Evolutionary conservation across 2,113 vertebrate species (phyloP).

Genomic region (Sebastes schlegelii): DNA sequence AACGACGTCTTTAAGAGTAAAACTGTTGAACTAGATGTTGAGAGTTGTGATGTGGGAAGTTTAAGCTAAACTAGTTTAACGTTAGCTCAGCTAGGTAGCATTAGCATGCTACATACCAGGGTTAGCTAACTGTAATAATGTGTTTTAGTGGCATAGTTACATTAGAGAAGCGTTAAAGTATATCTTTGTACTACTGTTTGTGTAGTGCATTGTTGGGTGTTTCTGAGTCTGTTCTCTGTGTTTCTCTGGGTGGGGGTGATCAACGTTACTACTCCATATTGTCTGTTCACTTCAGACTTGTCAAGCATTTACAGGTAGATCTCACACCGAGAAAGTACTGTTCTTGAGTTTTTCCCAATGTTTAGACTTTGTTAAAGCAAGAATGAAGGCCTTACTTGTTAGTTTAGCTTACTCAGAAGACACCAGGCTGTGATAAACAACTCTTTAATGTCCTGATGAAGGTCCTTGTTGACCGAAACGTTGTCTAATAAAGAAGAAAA

Average conservation of each 20-base stretch:
- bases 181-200: constrained; percentile 3
- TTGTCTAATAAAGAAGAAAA: too few relatives aligned
- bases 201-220: constrained; percentile 20
- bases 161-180: not conserved
- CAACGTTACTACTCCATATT: constrained; percentile 41
- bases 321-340: not conserved
- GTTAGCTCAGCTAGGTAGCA: constrained; percentile 64
- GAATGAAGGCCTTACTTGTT: not conserved
- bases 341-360: not conserved
- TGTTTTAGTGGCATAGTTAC: not conserved
- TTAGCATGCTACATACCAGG: constrained; percentile 26
- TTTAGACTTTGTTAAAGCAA: not conserved
- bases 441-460: too few relatives aligned
- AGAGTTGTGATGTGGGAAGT: not conserved
- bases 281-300: constrained; percentile 28
- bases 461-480: too few relatives aligned
- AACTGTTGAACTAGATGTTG: not conserved
- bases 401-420: not conserved
- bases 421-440: not conserved
- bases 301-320: not conserved
- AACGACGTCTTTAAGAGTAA: accelerated
- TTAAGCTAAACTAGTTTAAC: constrained; percentile 25
- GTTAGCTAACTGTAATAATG: not conserved
- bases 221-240: constrained; percentile 20
- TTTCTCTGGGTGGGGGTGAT: constrained; percentile 43